Conservation (phyloP, 2,888 invertebrate species). For the Troides oblongomaculatus region DNA sequence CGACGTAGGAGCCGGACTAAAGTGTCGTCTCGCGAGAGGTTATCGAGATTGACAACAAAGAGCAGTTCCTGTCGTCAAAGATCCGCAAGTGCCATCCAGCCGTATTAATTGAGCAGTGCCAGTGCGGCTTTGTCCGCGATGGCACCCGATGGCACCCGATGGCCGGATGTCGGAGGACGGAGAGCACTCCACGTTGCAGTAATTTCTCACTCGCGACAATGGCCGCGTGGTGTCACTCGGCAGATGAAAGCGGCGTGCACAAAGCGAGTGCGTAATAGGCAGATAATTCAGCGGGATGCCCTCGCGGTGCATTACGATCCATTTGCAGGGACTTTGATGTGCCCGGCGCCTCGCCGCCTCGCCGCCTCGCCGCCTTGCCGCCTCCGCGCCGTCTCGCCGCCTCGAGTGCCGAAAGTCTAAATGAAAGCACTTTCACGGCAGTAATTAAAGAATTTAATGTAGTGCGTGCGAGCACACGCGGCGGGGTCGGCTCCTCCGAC, state of each 20-base stretch:
- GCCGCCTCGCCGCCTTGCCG: conserved; percentile 18
- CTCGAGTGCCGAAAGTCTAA: conserved; percentile 30
- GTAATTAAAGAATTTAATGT: conserved; percentile 27
- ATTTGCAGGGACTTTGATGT: conserved; percentile 51
- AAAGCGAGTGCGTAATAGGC: conserved; percentile 77
- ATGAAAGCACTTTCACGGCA: conserved; percentile 28
- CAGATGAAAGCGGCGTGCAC: conserved; percentile 62
- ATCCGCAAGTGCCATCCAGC: conserved; percentile 25
- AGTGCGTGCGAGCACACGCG: conserved; percentile 1
- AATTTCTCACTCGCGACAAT: conserved; percentile 56
- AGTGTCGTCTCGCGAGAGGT: neutral
- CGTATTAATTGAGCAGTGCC: conserved; percentile 13
- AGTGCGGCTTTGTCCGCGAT: conserved; percentile 27
- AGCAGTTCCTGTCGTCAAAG: conserved; percentile 31
- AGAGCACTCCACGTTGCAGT: conserved; percentile 34
- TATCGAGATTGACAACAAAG: conserved; percentile 24
- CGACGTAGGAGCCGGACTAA: too few species aligned
- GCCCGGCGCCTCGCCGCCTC: conserved; percentile 22
- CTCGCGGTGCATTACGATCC: conserved; percentile 64
- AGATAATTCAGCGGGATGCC: conserved; percentile 67
- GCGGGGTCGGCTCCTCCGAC: too few species aligned
- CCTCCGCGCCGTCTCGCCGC: too few species aligned
- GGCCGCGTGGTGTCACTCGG: conserved; percentile 52
- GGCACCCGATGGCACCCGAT: conserved; percentile 40
- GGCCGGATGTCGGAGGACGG: conserved; percentile 29